Conservation (phyloP, 2,113 vertebrate genomes). For the Butorides virescens region DNA sequence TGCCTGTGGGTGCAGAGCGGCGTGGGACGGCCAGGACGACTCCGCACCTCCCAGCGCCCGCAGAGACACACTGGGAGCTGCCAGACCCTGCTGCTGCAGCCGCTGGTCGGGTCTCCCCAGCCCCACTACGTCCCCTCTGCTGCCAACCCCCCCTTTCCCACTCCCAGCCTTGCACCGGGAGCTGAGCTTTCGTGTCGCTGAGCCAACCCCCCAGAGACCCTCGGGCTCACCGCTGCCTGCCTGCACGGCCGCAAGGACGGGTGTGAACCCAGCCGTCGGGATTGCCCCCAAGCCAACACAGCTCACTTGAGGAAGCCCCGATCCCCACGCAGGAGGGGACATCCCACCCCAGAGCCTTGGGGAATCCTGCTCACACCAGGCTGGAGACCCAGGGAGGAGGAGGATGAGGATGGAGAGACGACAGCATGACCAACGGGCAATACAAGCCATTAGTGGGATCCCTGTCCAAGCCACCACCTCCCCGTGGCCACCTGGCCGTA, state of each 20-base stretch:
- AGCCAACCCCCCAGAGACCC: not conserved
- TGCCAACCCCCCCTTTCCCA: accelerated
- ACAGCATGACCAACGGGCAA: not conserved
- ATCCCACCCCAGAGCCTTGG: not conserved
- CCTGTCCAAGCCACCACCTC: not conserved
- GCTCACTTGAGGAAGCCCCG: not conserved
- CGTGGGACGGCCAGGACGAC: accelerated
- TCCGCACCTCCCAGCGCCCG: not conserved
- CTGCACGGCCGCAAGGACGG: accelerated
- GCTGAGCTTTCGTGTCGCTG: not conserved
- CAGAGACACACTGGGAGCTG: not conserved
- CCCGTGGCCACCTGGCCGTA: not conserved
- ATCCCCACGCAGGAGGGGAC: not conserved
- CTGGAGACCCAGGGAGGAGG: not conserved
- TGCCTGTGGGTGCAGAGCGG: accelerated
- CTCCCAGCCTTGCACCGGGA: not conserved
- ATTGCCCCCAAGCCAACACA: not conserved
- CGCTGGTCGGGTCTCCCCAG: not conserved
- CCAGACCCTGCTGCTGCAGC: not conserved
- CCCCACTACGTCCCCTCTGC: too few species aligned
- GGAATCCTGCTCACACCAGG: accelerated
- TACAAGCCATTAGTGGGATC: not conserved
- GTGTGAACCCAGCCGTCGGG: not conserved
- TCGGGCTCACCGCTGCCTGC: accelerated
- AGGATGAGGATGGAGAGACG: not conserved